A percentile compares a stretch with the other conserved stretches of the same genome.
These are phyloP conservation scores for Phrixothrix hirtus DNA, from an alignment of 2,888 invertebrate genomes.

Conservation along the genomic window DNA sequence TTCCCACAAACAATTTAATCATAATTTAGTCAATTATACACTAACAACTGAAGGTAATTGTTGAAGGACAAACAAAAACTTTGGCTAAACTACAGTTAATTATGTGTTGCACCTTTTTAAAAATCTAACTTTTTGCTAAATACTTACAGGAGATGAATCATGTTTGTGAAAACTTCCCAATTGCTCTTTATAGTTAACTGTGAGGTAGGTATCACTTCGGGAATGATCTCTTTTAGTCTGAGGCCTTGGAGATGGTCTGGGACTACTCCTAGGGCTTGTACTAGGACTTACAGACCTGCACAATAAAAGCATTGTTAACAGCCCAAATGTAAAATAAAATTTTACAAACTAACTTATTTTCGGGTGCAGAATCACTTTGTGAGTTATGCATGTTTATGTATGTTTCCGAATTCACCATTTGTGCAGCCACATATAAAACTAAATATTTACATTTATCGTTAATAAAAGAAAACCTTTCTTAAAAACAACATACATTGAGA, in stretches of 20 bases:
- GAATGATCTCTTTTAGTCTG: slow-evolving; percentile 48
- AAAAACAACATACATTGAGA: slow-evolving; percentile 14
- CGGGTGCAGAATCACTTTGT: slow-evolving; percentile 15
- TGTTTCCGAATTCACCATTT: slow-evolving; percentile 22
- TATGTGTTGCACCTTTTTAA: neutral
- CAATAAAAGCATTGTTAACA: neutral
- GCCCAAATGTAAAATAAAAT: neutral
- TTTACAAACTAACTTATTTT: slow-evolving; percentile 20
- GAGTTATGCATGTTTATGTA: slow-evolving; percentile 16
- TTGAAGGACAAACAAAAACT: neutral
- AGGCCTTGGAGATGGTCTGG: slow-evolving; percentile 59
- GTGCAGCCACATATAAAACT: slow-evolving; percentile 12
- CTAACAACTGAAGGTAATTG: too few species aligned
- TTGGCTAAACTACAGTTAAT: neutral
- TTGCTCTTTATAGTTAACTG: slow-evolving; percentile 30
- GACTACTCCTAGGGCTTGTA: slow-evolving; percentile 58
- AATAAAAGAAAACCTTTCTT: slow-evolving; percentile 5
- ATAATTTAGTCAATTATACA: too few species aligned
- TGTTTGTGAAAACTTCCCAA: slow-evolving; percentile 18
- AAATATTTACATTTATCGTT: slow-evolving; percentile 1
- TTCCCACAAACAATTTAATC: too few species aligned
- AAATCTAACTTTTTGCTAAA: neutral
- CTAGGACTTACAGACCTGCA: slow-evolving; percentile 50
- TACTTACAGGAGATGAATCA: slow-evolving; percentile 27
- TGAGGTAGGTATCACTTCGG: slow-evolving; percentile 42